Conservation (phyloP, 2,113 vertebrate species). For the Passer montanus region DNA sequence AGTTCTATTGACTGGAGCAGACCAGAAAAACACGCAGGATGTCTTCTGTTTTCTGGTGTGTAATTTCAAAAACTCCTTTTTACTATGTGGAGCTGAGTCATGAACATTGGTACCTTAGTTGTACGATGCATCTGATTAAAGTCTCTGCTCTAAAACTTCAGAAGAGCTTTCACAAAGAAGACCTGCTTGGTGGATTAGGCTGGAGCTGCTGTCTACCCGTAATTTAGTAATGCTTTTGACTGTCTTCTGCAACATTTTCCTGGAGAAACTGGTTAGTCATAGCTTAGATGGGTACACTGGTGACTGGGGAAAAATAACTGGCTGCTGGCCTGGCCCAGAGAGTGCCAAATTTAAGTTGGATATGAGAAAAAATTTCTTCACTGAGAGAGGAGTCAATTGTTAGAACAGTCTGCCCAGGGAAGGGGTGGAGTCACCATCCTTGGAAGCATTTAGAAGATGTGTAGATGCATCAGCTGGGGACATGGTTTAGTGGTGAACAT, state of each 20-base stretch:
- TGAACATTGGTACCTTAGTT: background rate
- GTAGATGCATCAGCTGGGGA: background rate
- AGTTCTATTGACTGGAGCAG: background rate
- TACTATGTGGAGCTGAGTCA: background rate
- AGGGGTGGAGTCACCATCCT: background rate
- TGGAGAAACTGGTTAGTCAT: background rate
- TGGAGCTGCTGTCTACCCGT: background rate
- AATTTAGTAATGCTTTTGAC: background rate
- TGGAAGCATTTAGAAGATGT: background rate
- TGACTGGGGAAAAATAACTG: background rate
- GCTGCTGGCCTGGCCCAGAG: background rate
- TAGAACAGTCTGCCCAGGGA: background rate
- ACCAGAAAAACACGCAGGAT: background rate
- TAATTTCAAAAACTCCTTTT: background rate
- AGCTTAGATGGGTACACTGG: background rate
- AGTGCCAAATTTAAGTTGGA: background rate
- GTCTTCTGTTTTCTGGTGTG: background rate
- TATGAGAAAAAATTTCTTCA: background rate
- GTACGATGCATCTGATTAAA: background rate
- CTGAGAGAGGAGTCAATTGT: accelerated
- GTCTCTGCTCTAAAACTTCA: background rate
- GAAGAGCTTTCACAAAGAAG: background rate
- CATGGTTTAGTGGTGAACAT: background rate
- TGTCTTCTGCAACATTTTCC: background rate
- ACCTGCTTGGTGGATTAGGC: background rate